Evolutionary conservation across 2,113 vertebrate species (phyloP), one percentile per base, ranked within the genome.

Genomic region (Laticauda colubrina): DNA sequence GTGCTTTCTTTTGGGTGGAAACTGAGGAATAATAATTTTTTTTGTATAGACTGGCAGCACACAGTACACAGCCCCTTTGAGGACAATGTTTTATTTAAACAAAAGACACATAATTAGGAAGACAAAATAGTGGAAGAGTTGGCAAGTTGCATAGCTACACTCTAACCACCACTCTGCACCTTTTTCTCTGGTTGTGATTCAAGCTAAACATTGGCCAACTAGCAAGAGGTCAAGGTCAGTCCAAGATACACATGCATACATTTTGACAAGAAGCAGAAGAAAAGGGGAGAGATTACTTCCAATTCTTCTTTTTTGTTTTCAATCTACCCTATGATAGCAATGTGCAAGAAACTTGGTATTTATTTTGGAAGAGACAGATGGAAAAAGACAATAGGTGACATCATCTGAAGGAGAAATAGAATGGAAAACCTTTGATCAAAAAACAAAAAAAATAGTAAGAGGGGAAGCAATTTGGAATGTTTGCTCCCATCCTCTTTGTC

Each of bases 1-100:
- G 91, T 26, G 53, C 89, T 81, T 69, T 56, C n/a, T 94, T 94
- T 69, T 51, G 90, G 0, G 10, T 18, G 75, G 88, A 69, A 5
- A 1, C 21, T 85, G 91, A 96, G 95, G 95, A 94, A 94, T 7
- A 95, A 96, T 95, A 94, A 21, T 95, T 94, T 24, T 93, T 94
- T 91, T 94, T 93, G 95, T 94, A 75, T 3, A 55, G 93, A 51
- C 0, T 93, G n/a, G 87, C 87, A 53, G 88, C 86, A 81, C 0
- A n/a, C 24, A 81, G 24, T 75, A 89, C 29, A 56, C 34, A 92
- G 54, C 56, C 86, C 64, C 39, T 26, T 88, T n/a, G 91, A 59
- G 8, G 59, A 5, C 7, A 21, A 75, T 18, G 61, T 53, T 89
- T 89, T 64, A 57, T n/a, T 56, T 3, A 29, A 39, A 51, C 48